Evolutionary conservation across 2,888 invertebrate genomes (phyloP).

Genomic region (Amphimallon solstitiale): DNA sequence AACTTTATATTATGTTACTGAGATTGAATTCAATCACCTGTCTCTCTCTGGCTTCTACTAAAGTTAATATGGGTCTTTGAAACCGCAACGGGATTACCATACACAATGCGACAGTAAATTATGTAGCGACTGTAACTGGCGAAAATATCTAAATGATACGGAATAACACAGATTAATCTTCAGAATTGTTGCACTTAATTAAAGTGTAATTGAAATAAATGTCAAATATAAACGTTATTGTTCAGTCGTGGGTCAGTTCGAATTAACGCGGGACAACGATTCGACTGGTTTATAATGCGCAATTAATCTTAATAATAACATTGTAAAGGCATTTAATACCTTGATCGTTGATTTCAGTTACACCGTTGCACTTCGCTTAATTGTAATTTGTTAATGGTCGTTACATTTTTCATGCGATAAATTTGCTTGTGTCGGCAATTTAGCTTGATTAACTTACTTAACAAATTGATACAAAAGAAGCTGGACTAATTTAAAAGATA

Average conservation of each 20-base stretch:
- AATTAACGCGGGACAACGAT: background rate
- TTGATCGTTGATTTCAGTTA: too few relatives aligned
- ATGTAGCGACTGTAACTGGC: constrained; percentile 9
- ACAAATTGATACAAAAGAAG: too few relatives aligned
- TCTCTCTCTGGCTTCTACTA: constrained; percentile 2
- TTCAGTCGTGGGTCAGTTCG: constrained; percentile 6
- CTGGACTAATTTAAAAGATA: too few relatives aligned
- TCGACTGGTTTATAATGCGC: too few relatives aligned
- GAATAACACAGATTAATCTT: constrained; percentile 27
- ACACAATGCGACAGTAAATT: constrained; percentile 18
- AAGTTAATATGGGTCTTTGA: background rate
- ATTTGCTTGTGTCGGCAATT: too few relatives aligned
- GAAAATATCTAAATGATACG: constrained; percentile 31
- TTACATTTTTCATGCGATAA: too few relatives aligned
- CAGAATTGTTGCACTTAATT: constrained; percentile 29
- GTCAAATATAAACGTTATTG: constrained; percentile 24
- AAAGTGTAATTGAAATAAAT: constrained; percentile 28
- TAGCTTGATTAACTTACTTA: too few relatives aligned
- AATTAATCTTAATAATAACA: too few relatives aligned
- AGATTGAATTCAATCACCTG: constrained; percentile 7
- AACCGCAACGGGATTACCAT: constrained; percentile 22
- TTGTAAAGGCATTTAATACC: too few relatives aligned
- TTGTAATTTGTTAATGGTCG: too few relatives aligned
- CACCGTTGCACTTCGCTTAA: too few relatives aligned
- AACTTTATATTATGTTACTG: background rate